phyloP scores from a whole-genome alignment of 1,140 invertebrate genomes.

The Schlechtendalia chinensis region DNA sequence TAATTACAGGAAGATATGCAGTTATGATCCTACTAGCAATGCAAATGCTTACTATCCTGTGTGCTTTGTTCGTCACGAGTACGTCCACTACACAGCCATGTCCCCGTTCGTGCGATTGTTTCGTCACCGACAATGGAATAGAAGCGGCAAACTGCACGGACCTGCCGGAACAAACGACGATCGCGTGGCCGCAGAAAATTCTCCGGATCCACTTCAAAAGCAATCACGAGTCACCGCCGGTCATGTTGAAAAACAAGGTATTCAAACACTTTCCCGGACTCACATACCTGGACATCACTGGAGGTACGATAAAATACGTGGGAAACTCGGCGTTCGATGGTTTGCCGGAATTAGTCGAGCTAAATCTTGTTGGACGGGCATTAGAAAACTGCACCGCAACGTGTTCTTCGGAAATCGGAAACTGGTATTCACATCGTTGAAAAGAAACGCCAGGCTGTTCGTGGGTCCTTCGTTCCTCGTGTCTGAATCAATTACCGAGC shows the following conservation, averaged over 20 bases:
- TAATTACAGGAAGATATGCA: constrained; percentile 44
- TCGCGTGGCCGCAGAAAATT: constrained; percentile 21
- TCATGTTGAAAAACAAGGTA: constrained; percentile 27
- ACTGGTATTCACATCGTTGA: constrained; percentile 17
- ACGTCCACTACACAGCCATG: neutral
- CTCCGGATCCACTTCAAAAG: neutral
- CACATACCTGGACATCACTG: constrained; percentile 13
- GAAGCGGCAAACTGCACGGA: constrained; percentile 28
- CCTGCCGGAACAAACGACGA: neutral
- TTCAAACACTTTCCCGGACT: constrained; percentile 32
- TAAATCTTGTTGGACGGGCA: neutral
- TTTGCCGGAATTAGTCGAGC: constrained; percentile 22
- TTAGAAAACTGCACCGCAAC: constrained; percentile 7
- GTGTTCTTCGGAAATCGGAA: neutral
- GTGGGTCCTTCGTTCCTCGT: constrained; percentile 12
- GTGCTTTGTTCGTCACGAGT: constrained; percentile 1
- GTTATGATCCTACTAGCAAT: constrained; percentile 9
- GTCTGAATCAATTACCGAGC: constrained; percentile 18
- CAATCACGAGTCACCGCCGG: neutral
- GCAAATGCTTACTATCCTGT: neutral
- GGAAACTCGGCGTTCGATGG: constrained; percentile 21
- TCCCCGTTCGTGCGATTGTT: constrained; percentile 29
- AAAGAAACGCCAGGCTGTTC: neutral
- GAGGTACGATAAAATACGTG: neutral
- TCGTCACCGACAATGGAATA: constrained; percentile 1